Percentiles rank a stretch among this genome's conserved stretches.
phyloP scores from a whole-genome alignment of 2,888 invertebrate species.

The Chloroclystis v-ata region DNA sequence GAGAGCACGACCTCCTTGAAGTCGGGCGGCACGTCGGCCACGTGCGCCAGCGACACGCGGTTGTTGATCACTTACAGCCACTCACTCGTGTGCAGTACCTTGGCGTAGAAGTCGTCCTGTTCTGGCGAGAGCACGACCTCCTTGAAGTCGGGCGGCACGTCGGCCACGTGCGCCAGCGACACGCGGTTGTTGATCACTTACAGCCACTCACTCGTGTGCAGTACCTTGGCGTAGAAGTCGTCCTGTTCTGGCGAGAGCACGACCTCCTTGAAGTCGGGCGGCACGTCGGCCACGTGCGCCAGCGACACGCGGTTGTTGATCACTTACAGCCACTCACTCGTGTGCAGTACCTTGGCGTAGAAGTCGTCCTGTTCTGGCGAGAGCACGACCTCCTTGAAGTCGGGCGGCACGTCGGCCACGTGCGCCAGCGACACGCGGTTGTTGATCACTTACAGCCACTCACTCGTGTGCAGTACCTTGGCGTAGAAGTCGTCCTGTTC shows the following conservation, averaged over 20 bases:
- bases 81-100: conserved; percentile 66
- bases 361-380: conserved; percentile 98
- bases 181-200: conserved; percentile 96
- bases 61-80: neutral
- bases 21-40: too few species aligned
- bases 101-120: conserved; percentile 98
- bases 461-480: conserved; percentile 52
- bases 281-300: neutral
- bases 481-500: too few species aligned
- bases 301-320: neutral
- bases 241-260: too few species aligned
- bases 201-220: conserved; percentile 84
- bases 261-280: too few species aligned
- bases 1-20: too few species aligned
- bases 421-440: conserved; percentile 94
- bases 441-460: conserved; percentile 93
- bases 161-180: conserved; percentile 89
- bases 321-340: neutral
- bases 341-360: conserved; percentile 86
- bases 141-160: conserved; percentile 90
- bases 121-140: conserved; percentile 96
- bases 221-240: too few species aligned
- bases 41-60: neutral
- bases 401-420: conserved; percentile 90
- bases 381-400: conserved; percentile 94